Evolutionary conservation across 2,888 invertebrate species (phyloP), one percentile per base, ranked within the genome.

Genomic region (Miltochrista miniata): DNA sequence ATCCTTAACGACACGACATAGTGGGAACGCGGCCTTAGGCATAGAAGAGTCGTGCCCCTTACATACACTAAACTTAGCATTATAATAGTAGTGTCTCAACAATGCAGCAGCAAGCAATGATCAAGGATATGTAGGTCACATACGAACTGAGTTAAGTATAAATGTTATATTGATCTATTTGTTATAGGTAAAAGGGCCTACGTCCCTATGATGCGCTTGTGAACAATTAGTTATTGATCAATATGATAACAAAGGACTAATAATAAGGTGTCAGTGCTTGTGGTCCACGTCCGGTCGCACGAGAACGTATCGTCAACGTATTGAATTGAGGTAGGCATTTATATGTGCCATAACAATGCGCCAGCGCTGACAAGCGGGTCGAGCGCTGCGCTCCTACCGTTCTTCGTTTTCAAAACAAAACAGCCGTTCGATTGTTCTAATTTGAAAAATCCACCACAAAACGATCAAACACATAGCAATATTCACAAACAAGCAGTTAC

Each of bases 401-500:
- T 72, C 67, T 62, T 75, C 81, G 87, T 88, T 90, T 89, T 87
- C 85, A 89, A 85, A 90, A 90, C 89, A 89, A 81, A 77, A 74
- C 78, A 74, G 67, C 61, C 71, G 70, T 67, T 74, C 88, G 74
- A 88, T 90, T 89, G 90, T 90, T 89, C 74, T 72, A 71, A 77
- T 83, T 83, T 78, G 74, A 81, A 86, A 88, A 87, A 85, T 85
- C 76, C 78, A 83, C 76, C 70, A 84, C 85, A 87, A 85, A 88
- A 88, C 85, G 83, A 83, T 73, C 76, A 88, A 89, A 88, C 87
- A 87, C 76, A 74, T 65, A 67, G 64, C 64, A 76, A 76, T 80
- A 83, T 85, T 84, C 83, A 79, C 81, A 88, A 90, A 90, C 88
- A 90, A 79, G 66, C 68, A 68, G 66, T 66, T 64, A 62, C 68